A percentile compares a stretch with the other conserved stretches of the same genome.
Conservation (phyloP, 2,797 vertebrate genomes). For the Nannoperca australis region DNA sequence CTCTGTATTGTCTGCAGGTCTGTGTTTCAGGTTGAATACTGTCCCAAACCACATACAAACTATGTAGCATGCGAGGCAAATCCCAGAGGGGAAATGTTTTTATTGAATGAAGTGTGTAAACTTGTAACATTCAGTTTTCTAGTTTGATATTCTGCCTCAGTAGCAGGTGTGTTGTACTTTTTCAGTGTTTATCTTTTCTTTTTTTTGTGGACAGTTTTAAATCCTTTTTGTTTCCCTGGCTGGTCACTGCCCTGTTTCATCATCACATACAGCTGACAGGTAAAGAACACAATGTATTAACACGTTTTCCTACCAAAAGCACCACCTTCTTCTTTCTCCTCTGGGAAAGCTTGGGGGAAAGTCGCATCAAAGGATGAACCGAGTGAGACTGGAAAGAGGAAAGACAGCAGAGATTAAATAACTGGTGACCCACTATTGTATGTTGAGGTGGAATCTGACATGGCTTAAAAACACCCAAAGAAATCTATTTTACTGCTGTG, state of each 20-base stretch:
- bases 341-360: slow-evolving; percentile 84
- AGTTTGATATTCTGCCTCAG: background rate
- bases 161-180: background rate
- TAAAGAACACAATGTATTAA: background rate
- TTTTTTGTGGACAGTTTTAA: background rate
- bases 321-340: slow-evolving; percentile 84
- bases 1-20: background rate
- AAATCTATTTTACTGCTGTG: background rate
- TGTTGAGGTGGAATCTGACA: background rate
- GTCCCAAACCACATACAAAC: no score
- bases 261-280: background rate
- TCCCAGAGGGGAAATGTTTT: no score
- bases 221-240: background rate
- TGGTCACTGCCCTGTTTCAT: background rate
- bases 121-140: no score
- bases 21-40: no score
- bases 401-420: background rate
- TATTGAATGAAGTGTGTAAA: no score
- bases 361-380: slow-evolving; percentile 86
- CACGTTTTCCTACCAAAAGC: slow-evolving; percentile 70
- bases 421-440: background rate
- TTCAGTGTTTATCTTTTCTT: background rate
- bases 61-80: no score
- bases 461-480: background rate
- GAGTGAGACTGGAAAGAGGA: slow-evolving; percentile 77